These are phyloP conservation scores for Schizopygopsis malacanthus DNA, from an alignment of 2,797 vertebrate genomes.

Conservation along the genomic window DNA sequence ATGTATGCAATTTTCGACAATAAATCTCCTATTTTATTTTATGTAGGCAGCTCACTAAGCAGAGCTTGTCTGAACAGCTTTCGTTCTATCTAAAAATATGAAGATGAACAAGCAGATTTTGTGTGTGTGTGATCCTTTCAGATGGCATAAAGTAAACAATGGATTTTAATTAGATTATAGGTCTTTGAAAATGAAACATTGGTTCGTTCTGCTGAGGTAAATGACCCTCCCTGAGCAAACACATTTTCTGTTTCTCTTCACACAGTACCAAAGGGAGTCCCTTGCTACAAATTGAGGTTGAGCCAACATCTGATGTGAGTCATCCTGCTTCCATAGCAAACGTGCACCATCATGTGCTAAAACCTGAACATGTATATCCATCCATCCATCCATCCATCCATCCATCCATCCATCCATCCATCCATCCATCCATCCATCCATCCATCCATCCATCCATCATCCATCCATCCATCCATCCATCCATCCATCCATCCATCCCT, in stretches of 20 bases:
- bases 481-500: no score
- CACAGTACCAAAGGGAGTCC: slow-evolving; percentile 89
- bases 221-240: slow-evolving; percentile 29
- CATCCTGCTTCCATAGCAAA: not conserved
- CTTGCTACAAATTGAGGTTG: slow-evolving; percentile 98
- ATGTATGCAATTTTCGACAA: not conserved
- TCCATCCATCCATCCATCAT: no score
- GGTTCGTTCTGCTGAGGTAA: slow-evolving; percentile 16
- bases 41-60: not conserved
- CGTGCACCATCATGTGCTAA: not conserved
- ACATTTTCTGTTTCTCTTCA: slow-evolving; percentile 55
- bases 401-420: not conserved
- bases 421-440: not conserved
- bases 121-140: not conserved
- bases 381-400: not conserved
- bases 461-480: no score
- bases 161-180: slow-evolving; percentile 25
- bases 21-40: not conserved
- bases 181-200: slow-evolving; percentile 18
- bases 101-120: not conserved
- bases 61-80: not conserved
- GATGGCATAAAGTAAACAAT: not conserved
- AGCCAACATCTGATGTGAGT: slow-evolving; percentile 95
- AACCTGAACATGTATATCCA: not conserved
- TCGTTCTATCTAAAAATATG: slow-evolving; percentile 2